Evolutionary conservation across 2,113 vertebrate genomes (phyloP).

Genomic region (Neofelis nebulosa): DNA sequence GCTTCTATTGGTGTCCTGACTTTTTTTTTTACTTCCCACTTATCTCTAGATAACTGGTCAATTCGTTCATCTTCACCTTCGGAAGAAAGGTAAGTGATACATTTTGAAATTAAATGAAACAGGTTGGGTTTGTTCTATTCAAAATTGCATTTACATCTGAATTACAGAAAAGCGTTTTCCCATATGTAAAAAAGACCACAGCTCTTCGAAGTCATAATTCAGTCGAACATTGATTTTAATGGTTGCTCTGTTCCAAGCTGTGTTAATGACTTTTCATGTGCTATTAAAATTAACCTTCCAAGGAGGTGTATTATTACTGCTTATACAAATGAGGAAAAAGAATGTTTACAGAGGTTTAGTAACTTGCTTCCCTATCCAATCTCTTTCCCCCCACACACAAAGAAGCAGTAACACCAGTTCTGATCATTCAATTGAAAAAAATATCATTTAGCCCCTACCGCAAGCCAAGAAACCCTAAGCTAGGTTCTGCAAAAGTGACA

Average conservation of each 20-base stretch:
- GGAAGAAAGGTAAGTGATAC: conserved; percentile 58
- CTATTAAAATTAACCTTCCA: conserved; percentile 25
- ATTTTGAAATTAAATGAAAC: conserved; percentile 25
- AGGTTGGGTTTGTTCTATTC: not conserved
- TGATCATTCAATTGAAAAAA: not conserved
- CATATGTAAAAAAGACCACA: not conserved
- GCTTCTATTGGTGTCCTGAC: not conserved
- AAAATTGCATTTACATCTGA: conserved; percentile 14
- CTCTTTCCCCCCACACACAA: not conserved
- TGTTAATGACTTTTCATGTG: conserved; percentile 8
- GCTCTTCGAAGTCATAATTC: not conserved
- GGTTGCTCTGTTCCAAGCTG: not conserved
- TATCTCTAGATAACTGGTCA: conserved; percentile 13
- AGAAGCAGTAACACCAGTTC: not conserved
- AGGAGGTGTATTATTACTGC: not conserved
- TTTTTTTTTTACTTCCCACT: not conserved
- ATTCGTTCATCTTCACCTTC: not conserved
- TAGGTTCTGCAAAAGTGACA: not conserved
- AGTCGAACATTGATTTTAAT: conserved; percentile 9
- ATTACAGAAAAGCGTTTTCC: not conserved
- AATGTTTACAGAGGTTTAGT: not conserved
- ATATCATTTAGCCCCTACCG: not conserved
- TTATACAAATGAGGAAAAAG: not conserved
- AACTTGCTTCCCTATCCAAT: not conserved
- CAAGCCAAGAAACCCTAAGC: not conserved